Evolutionary conservation across 1,140 invertebrate species (phyloP).

Genomic region (Acromyrmex heyeri): DNA sequence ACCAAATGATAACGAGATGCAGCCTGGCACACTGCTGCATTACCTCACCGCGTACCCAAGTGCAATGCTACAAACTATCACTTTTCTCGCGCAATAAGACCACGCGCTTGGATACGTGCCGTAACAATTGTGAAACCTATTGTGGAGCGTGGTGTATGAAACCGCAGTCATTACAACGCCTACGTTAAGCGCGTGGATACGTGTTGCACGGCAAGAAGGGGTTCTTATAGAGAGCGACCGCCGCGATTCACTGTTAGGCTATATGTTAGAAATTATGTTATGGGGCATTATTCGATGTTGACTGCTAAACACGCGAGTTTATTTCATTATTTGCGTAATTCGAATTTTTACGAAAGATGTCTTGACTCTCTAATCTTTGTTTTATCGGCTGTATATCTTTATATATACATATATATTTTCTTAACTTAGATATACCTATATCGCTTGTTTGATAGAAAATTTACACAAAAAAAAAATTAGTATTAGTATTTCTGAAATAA

Average conservation of each 20-base stretch:
- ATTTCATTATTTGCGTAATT: neutral
- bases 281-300: constrained; percentile 14
- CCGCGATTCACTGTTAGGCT: constrained; percentile 35
- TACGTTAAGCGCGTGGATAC: constrained; percentile 56
- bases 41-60: constrained; percentile 38
- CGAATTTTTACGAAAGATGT: neutral
- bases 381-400: neutral
- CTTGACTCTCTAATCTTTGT: neutral
- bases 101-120: constrained; percentile 34
- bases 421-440: neutral
- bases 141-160: constrained; percentile 44
- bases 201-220: neutral
- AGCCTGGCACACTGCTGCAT: constrained; percentile 4
- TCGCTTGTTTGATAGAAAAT: no score
- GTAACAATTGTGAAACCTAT: constrained; percentile 58
- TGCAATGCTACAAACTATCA: constrained; percentile 61
- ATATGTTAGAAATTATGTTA: neutral
- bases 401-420: neutral
- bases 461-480: no score
- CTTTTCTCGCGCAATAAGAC: constrained; percentile 53
- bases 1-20: constrained; percentile 53
- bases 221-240: neutral
- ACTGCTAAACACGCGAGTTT: constrained; percentile 4
- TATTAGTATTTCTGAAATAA: no score
- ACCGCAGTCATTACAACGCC: constrained; percentile 67